Evolutionary conservation across 2,888 invertebrate genomes (phyloP).

Genomic region (Cheiracanthium punctorium): DNA sequence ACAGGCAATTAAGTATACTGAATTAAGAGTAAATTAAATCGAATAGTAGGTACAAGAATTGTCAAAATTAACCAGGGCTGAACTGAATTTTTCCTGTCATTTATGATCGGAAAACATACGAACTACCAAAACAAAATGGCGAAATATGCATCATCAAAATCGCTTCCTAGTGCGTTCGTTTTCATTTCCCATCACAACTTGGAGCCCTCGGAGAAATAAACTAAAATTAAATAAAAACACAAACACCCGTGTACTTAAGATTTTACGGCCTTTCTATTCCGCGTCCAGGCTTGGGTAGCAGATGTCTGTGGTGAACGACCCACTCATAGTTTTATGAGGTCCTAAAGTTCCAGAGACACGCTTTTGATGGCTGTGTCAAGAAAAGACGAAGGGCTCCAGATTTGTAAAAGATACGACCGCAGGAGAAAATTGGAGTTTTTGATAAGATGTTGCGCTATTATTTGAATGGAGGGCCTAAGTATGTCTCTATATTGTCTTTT

Average conservation of each 20-base stretch:
- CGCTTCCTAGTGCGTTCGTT: too few relatives aligned
- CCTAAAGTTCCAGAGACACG: conserved; percentile 57
- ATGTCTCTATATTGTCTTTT: too few relatives aligned
- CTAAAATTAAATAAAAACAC: neutral
- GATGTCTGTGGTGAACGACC: conserved; percentile 28
- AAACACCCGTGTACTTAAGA: conserved; percentile 46
- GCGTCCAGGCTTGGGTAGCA: conserved; percentile 40
- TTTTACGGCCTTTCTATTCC: conserved; percentile 49
- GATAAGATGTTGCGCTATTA: neutral
- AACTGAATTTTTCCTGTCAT: too few relatives aligned
- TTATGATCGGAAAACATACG: too few relatives aligned
- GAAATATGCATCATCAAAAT: too few relatives aligned
- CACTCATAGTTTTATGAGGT: conserved; percentile 54
- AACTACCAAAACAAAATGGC: too few relatives aligned
- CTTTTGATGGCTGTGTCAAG: conserved; percentile 63
- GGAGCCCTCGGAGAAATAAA: neutral
- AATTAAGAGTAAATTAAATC: too few relatives aligned
- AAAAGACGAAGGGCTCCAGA: conserved; percentile 18
- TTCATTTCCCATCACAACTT: neutral
- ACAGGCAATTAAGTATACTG: too few relatives aligned
- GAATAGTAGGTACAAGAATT: too few relatives aligned
- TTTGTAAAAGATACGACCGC: neutral
- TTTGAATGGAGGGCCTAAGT: too few relatives aligned
- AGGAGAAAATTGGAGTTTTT: neutral
- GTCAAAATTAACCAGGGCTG: too few relatives aligned